A percentile compares a stretch with the other conserved stretches of the same genome.
phyloP scores from a whole-genome alignment of 2,797 vertebrate species.

The Neosilurus mollespiculum region DNA sequence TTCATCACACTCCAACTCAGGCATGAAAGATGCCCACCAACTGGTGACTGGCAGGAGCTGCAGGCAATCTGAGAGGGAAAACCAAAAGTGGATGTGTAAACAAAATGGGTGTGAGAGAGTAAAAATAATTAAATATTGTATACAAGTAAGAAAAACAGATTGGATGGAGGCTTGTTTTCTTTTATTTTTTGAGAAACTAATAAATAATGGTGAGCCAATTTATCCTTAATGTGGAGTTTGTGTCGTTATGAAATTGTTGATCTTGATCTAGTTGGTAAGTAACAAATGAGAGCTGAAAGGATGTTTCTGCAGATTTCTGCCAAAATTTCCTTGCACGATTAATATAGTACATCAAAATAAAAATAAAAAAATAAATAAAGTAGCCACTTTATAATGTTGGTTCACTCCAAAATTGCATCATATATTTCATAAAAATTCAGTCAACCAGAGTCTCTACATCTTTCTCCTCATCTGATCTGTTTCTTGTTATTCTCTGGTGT shows the following conservation, averaged over 20 bases:
- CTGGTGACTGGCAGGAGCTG: constrained; percentile 7
- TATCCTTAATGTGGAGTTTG: neutral
- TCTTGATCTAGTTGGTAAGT: neutral
- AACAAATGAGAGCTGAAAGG: neutral
- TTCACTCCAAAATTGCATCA: neutral
- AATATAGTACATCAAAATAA: too few species aligned
- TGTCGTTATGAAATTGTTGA: neutral
- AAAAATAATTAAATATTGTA: neutral
- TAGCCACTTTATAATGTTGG: neutral
- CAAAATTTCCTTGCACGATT: too few species aligned
- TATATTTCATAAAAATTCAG: neutral
- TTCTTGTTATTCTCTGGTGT: neutral
- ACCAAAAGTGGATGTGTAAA: neutral
- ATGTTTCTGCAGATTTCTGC: neutral
- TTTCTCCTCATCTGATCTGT: neutral
- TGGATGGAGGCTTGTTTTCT: too few species aligned
- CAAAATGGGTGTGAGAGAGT: neutral
- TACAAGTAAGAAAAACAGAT: neutral
- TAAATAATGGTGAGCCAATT: neutral
- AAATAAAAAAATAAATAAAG: too few species aligned
- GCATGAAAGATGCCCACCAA: constrained; percentile 1
- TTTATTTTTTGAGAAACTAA: neutral
- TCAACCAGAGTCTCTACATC: neutral
- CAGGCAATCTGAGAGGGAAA: neutral
- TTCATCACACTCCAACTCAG: constrained; percentile 16